Base-by-base conservation (phyloP, 2,113 vertebrate genomes). In the Cisticola juncidis region DNA sequence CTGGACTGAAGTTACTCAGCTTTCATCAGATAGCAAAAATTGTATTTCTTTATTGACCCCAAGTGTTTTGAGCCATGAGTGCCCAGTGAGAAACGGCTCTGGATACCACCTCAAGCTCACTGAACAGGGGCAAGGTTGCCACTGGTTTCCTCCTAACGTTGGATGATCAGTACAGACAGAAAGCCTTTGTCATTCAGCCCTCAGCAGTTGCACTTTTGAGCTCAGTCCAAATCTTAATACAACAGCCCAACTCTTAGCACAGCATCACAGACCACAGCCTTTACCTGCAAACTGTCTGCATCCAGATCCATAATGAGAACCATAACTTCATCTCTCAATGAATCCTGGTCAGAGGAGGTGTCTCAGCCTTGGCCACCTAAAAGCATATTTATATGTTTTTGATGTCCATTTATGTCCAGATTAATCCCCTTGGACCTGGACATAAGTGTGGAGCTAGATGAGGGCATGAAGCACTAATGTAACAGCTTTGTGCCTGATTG, bases 21-120 rank as follows among this genome's bases (percentile, higher is more conserved):
- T 80, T 87, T 78, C 77, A 81, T 86, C 80, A 97, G 85, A 81
- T 60, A 88, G 68, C 40, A 96, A 93, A 94, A 86, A 60, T 64
- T 28, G 42, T 70, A n/a, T 48, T 36, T 86, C 36, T 65, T 47
- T 73, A 4, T 54, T 68, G 68, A 88, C 12, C 31, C 11, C 33
- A 71, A 40, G 35, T 81, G n/a, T 60, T 94, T 90, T 92, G 36
- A 93, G 74, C 44, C 2, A 2, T 38, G n/a, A 48, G 8, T 12
- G 13, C 35, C 24, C 62, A 35, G 17, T 61, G 60, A 73, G 51
- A 83, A 90, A 90, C 26, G 8, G 9, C 38, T 94, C 45, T 60
- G 56, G 36, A 71, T 81, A 80, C 44, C 56, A 72, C 26, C 14
- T 79, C 18, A 44, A 78, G 18, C 28, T 73, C 44, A 40, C 12